These are phyloP conservation scores for Lycaon pictus DNA, from an alignment of 2,113 vertebrate genomes.

Conservation along the genomic window DNA sequence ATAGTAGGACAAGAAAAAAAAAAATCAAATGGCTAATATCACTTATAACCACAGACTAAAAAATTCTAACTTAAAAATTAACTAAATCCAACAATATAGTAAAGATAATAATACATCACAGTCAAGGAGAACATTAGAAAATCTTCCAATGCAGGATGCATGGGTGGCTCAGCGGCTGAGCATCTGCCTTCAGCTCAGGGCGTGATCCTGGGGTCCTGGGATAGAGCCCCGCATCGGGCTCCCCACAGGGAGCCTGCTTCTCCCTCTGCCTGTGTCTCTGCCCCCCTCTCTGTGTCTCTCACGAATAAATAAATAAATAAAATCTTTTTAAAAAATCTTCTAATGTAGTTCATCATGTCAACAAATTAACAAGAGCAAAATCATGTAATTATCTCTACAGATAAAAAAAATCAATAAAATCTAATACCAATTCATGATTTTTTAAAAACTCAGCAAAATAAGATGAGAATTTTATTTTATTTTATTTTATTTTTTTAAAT, in stretches of 20 bases:
- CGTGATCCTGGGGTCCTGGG: too few relatives aligned
- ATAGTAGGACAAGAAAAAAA: neutral
- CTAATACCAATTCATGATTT: neutral
- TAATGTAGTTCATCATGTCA: neutral
- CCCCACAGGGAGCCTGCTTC: too few relatives aligned
- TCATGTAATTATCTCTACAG: neutral
- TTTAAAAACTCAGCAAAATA: neutral
- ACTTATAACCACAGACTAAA: constrained; percentile 25
- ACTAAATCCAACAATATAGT: neutral
- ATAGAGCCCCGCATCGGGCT: too few relatives aligned
- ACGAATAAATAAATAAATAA: too few relatives aligned
- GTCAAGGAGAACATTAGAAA: neutral
- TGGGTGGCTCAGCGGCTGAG: too few relatives aligned
- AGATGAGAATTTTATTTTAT: neutral
- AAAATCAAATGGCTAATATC: neutral
- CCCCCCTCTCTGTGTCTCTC: too few relatives aligned
- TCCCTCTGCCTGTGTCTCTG: too few relatives aligned
- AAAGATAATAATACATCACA: constrained; percentile 4
- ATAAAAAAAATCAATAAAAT: neutral
- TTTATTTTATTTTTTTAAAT: too few relatives aligned
- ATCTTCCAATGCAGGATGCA: neutral
- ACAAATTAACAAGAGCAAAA: constrained; percentile 6
- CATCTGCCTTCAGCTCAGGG: too few relatives aligned
- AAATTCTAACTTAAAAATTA: neutral
- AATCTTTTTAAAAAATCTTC: neutral